Evolutionary conservation across 92 coral and sea anemone genomes (phyloP).

Genomic region (Bergia sp.): DNA sequence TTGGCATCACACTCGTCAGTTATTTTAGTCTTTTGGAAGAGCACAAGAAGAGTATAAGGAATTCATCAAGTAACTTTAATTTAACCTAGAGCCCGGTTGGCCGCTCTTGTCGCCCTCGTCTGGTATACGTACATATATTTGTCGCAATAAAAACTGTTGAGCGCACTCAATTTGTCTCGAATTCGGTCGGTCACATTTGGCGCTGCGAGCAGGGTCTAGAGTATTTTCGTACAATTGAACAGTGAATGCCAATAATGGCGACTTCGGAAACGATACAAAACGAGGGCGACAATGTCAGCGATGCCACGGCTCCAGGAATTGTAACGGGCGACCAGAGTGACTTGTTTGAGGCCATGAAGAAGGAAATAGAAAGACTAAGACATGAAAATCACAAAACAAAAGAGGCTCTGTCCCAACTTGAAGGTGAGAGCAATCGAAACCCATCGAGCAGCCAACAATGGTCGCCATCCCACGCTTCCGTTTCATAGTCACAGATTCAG

Average conservation of each 20-base stretch:
- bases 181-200: constrained; percentile 16
- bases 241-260: constrained; percentile 1
- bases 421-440: background rate
- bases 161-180: background rate
- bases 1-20: no score
- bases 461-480: background rate
- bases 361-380: background rate
- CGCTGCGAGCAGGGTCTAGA: constrained; percentile 16
- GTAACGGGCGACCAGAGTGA: background rate
- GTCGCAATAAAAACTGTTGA: no score
- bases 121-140: no score
- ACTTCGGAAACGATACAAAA: constrained; percentile 13
- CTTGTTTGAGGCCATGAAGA: constrained; percentile 1
- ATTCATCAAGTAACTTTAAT: no score
- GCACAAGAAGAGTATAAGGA: no score
- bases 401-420: constrained; percentile 16
- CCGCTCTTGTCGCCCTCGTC: background rate
- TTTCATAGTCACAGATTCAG: background rate
- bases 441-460: background rate
- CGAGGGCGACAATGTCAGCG: constrained; percentile 34
- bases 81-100: no score
- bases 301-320: constrained; percentile 22
- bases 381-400: constrained; percentile 19
- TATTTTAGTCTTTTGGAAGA: no score
- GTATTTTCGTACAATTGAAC: background rate